phyloP scores from a whole-genome alignment of 1,140 invertebrate species.

The Mercenaria mercenaria region DNA sequence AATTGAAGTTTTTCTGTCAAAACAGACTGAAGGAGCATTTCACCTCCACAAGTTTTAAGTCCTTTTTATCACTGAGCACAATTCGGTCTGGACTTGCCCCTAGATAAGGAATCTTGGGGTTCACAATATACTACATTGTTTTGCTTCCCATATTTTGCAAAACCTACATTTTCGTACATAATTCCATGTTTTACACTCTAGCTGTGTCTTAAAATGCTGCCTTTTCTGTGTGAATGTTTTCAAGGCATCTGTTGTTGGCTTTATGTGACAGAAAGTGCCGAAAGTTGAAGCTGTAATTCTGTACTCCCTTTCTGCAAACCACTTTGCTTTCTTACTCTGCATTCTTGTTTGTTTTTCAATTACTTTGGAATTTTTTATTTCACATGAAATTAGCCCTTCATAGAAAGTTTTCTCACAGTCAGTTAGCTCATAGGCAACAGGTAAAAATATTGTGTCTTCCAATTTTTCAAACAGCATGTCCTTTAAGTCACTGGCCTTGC shows the following conservation, averaged over 20 bases:
- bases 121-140: slow-evolving; percentile 23
- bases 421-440: not conserved
- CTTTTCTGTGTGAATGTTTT: slow-evolving; percentile 52
- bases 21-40: slow-evolving; percentile 14
- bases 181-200: slow-evolving; percentile 52
- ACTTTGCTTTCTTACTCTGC: slow-evolving; percentile 37
- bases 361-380: slow-evolving; percentile 2
- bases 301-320: slow-evolving; percentile 39
- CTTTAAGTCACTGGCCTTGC: slow-evolving; percentile 28
- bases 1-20: not conserved
- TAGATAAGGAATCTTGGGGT: slow-evolving; percentile 4
- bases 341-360: slow-evolving; percentile 58
- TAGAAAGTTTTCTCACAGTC: slow-evolving; percentile 8
- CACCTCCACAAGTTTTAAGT: not conserved
- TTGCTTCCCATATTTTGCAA: slow-evolving; percentile 4
- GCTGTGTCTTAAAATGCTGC: not conserved
- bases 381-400: not conserved
- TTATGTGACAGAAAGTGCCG: slow-evolving; percentile 43
- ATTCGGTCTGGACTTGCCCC: slow-evolving; percentile 3
- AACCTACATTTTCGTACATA: slow-evolving; percentile 7
- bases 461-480: slow-evolving; percentile 29
- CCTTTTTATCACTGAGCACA: not conserved
- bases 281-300: slow-evolving; percentile 43
- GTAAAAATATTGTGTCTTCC: not conserved
- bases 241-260: slow-evolving; percentile 4